A percentile compares a stretch with the other conserved stretches of the same genome.
phyloP scores from a whole-genome alignment of 2,113 vertebrate species.

The Grantiella picta region DNA sequence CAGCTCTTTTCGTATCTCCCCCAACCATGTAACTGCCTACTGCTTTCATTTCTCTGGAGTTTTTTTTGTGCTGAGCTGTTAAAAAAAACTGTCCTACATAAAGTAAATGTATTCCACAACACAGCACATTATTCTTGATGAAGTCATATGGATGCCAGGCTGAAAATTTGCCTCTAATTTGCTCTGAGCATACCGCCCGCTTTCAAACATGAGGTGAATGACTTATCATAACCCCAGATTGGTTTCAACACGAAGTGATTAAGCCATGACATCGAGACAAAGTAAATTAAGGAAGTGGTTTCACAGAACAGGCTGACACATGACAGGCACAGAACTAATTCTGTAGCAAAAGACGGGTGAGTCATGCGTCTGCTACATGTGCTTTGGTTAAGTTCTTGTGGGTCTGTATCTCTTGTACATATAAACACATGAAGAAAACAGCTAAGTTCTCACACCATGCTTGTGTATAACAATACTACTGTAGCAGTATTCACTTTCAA shows the following conservation, averaged over 20 bases:
- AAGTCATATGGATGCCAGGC: conserved; percentile 38
- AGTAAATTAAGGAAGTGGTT: conserved; percentile 74
- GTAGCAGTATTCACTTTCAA: not conserved
- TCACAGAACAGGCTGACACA: conserved; percentile 61
- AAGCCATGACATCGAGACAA: conserved; percentile 30
- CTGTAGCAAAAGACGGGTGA: conserved; percentile 46
- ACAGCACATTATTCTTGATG: conserved; percentile 1
- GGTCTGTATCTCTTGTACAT: not conserved
- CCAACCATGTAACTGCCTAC: not conserved
- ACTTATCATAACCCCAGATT: conserved; percentile 64
- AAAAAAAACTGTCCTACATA: conserved; percentile 18
- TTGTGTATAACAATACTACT: not conserved
- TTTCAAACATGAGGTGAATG: conserved; percentile 59
- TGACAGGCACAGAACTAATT: conserved; percentile 54
- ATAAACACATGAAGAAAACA: not conserved
- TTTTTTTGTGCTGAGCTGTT: conserved; percentile 13
- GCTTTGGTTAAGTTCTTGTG: not conserved
- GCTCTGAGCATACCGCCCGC: not conserved
- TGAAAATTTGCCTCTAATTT: conserved; percentile 36
- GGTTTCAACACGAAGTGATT: conserved; percentile 57
- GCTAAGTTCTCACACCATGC: not conserved
- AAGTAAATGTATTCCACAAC: conserved; percentile 8
- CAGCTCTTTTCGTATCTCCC: not conserved
- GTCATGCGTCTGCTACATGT: conserved; percentile 56
- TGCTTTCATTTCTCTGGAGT: not conserved